Base-by-base conservation (phyloP, 2,113 vertebrate genomes). In the Sinocyclocheilus maitianheensis region DNA sequence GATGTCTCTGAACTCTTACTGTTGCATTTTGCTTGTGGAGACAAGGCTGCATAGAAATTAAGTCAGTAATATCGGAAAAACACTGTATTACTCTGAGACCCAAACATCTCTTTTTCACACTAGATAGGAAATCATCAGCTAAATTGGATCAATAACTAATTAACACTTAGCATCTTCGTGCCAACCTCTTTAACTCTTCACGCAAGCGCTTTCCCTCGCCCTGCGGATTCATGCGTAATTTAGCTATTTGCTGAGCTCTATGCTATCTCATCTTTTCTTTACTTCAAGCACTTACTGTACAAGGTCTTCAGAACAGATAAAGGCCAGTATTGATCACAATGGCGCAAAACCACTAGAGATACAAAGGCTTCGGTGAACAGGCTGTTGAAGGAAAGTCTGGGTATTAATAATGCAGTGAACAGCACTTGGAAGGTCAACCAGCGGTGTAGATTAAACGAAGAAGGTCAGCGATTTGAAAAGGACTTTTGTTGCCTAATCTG, bases 81-180 rank as follows among this genome's bases (percentile, higher is more conserved):
- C 51, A 78, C 37, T 48, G 24, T 53, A 18, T 77, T 53, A 77
- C 75, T 77, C 75, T 4, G 34, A 80, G 77, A 34, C 53, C 30
- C 71, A 48, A 16, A 77, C 1, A 37, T 85, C 26, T 78, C 60
- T 69, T 81, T 43, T 13, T 26, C 14, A 65, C 10, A 43, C 62
- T 60, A 53, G 67, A 92, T 91, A 93, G 91, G 90, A 91, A 93
- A 91, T 93, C 91, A 92, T 94, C 91, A 92, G 90, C 91, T 91
- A 95, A 94, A 94, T 94, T 94, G 93, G 90, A 95, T 95, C 94
- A 82, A 95, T 95, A 95, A 93, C 91, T 94, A 93, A 95, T 95
- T 95, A 95, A 94, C 94, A 93, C 94, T 92, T 91, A 89, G 89
- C 83, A 89, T 92, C 88, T 88, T 85, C 80, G 76, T 92, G 92